phyloP scores from a whole-genome alignment of 1,140 invertebrate species.

The Drosophila sechellia region DNA sequence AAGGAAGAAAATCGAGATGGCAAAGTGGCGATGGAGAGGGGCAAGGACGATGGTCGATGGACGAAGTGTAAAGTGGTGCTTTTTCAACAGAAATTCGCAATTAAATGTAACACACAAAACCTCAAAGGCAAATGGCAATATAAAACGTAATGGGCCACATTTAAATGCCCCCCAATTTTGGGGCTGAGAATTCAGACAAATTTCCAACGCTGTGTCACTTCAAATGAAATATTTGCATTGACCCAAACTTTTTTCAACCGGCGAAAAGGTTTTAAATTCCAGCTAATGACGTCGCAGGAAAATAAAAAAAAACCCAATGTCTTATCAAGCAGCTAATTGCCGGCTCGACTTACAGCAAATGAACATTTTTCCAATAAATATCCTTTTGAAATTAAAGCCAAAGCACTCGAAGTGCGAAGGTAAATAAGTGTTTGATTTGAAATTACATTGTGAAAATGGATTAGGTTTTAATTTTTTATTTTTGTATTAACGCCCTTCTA shows the following conservation, averaged over 20 bases:
- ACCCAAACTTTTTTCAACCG: constrained; percentile 38
- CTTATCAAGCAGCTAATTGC: constrained; percentile 52
- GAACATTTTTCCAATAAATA: constrained; percentile 6
- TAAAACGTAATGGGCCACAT: constrained; percentile 68
- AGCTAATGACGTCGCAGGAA: constrained; percentile 47
- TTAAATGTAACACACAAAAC: constrained; percentile 72
- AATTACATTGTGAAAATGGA: constrained; percentile 16
- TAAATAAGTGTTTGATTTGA: constrained; percentile 17
- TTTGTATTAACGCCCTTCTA: constrained; percentile 1
- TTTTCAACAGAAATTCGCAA: constrained; percentile 69
- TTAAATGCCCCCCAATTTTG: constrained; percentile 49
- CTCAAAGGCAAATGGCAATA: constrained; percentile 78
- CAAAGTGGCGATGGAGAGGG: not conserved
- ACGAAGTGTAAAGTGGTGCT: constrained; percentile 16
- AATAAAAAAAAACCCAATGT: constrained; percentile 13
- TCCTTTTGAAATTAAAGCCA: constrained; percentile 63
- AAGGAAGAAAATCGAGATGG: constrained; percentile 8
- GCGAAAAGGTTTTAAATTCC: constrained; percentile 61
- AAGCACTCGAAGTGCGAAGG: constrained; percentile 19
- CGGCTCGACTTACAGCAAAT: constrained; percentile 57
- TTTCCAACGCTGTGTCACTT: constrained; percentile 54
- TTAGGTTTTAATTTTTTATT: not conserved
- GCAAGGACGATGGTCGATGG: not conserved
- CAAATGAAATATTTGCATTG: constrained; percentile 67
- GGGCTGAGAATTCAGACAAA: constrained; percentile 54